These are phyloP conservation scores for Aphelinus atriplicis DNA, from an alignment of 1,140 invertebrate species.

Conservation along the genomic window DNA sequence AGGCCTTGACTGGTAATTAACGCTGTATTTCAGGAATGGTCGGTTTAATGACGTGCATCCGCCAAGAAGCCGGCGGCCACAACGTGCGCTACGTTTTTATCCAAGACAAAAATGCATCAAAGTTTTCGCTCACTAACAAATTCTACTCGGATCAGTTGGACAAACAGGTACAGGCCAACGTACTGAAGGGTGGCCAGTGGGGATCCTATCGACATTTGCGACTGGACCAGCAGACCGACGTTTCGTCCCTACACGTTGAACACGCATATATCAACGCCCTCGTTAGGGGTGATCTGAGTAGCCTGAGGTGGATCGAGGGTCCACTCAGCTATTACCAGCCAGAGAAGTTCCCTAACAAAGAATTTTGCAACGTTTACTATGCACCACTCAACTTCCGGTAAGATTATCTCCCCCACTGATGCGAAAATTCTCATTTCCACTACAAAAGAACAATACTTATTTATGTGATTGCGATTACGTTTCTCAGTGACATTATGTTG, in stretches of 20 bases:
- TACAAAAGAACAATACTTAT: too few relatives aligned
- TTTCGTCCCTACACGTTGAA: slow-evolving; percentile 76
- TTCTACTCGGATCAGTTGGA: slow-evolving; percentile 73
- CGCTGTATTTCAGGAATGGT: slow-evolving; percentile 73
- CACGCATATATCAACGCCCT: slow-evolving; percentile 94
- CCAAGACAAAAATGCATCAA: slow-evolving; percentile 72
- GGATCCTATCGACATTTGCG: slow-evolving; percentile 85
- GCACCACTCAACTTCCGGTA: slow-evolving; percentile 90
- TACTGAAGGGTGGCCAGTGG: slow-evolving; percentile 82
- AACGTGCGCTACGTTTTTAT: slow-evolving; percentile 78
- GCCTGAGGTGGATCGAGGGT: slow-evolving; percentile 92
- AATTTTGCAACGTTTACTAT: slow-evolving; percentile 90
- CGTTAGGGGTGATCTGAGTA: slow-evolving; percentile 89
- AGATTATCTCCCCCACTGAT: background rate
- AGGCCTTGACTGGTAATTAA: background rate
- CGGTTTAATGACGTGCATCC: slow-evolving; percentile 90
- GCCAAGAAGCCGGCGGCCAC: slow-evolving; percentile 82
- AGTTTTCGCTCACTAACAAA: slow-evolving; percentile 69
- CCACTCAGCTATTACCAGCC: slow-evolving; percentile 72
- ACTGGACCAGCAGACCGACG: slow-evolving; percentile 70
- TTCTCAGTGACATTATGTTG: slow-evolving; percentile 93
- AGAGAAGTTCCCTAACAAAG: slow-evolving; percentile 61
- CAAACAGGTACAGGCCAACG: slow-evolving; percentile 86
- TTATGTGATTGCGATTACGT: background rate
- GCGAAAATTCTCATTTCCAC: too few relatives aligned